phyloP scores from a whole-genome alignment of 2,888 invertebrate genomes.

The Gasteruption jaculator region DNA sequence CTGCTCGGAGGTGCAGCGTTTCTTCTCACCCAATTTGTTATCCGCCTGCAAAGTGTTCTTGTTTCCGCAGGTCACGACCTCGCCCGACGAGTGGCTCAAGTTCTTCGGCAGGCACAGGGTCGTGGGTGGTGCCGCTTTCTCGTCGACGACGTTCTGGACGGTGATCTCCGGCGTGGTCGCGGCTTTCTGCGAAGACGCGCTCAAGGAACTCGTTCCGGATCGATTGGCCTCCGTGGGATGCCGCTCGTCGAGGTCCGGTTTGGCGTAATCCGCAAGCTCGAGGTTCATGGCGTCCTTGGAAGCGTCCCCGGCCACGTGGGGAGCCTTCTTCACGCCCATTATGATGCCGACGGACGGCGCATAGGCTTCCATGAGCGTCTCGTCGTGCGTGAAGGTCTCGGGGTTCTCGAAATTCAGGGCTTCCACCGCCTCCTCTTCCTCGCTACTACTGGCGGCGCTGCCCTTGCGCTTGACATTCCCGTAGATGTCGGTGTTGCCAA shows the following conservation, averaged over 20 bases:
- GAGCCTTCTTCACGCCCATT: conserved; percentile 49
- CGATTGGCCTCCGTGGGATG: too few relatives aligned
- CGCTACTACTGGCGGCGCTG: conserved; percentile 55
- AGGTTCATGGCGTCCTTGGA: conserved; percentile 9
- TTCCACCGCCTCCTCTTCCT: conserved; percentile 56
- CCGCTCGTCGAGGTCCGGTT: conserved; percentile 16
- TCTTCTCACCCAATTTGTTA: conserved; percentile 37
- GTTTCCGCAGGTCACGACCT: conserved; percentile 54
- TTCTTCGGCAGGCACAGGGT: conserved; percentile 60
- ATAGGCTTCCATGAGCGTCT: conserved; percentile 54
- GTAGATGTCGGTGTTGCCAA: conserved; percentile 42
- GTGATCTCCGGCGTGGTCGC: conserved; percentile 65
- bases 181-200: conserved; percentile 41
- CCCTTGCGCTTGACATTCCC: conserved; percentile 52
- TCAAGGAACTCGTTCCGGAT: conserved; percentile 24
- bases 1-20: conserved; percentile 61
- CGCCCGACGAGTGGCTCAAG: conserved; percentile 67
- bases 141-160: conserved; percentile 40
- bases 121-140: conserved; percentile 55
- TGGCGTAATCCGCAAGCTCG: too few relatives aligned
- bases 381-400: conserved; percentile 32
- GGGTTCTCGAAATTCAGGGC: conserved; percentile 30
- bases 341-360: conserved; percentile 66
- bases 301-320: conserved; percentile 23
- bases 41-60: conserved; percentile 27